phyloP scores from a whole-genome alignment of 37 sponge, comb jelly and placozoan species.

The Mnemiopsis leidyi region DNA sequence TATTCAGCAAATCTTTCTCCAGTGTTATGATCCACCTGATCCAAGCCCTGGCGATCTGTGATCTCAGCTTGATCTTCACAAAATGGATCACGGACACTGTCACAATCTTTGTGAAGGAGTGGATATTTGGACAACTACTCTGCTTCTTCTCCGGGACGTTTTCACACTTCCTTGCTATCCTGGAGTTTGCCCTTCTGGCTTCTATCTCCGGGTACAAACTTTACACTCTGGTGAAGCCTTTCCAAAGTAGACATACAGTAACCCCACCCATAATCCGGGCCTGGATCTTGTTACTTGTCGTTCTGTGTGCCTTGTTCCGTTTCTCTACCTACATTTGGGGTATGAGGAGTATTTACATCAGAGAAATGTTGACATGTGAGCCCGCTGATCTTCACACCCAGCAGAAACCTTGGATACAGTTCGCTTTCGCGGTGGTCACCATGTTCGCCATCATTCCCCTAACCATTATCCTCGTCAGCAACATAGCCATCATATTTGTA shows the following conservation, averaged over 20 bases:
- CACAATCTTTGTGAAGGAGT: background rate
- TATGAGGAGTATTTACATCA: background rate
- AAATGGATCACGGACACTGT: constrained; percentile 15
- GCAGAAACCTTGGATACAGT: background rate
- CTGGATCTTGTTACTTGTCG: background rate
- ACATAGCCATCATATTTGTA: background rate
- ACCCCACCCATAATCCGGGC: background rate
- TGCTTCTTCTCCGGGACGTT: constrained; percentile 8
- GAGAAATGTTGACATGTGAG: background rate
- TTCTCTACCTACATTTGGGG: background rate
- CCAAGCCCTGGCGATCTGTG: background rate
- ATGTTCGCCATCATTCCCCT: background rate
- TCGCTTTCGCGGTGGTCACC: background rate
- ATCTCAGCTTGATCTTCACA: background rate
- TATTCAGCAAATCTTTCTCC: background rate
- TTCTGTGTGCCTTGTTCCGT: background rate
- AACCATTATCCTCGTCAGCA: background rate
- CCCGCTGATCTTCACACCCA: background rate
- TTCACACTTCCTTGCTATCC: constrained; percentile 9
- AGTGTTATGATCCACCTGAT: background rate
- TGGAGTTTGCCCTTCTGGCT: constrained; percentile 1
- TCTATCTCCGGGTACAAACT: constrained; percentile 2
- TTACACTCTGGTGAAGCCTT: background rate
- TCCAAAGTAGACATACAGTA: background rate
- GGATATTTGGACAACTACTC: background rate